A percentile compares a stretch with the other conserved stretches of the same genome.
These are phyloP conservation scores for Astyanax mexicanus DNA, from an alignment of 2,797 vertebrate genomes.

Conservation along the genomic window DNA sequence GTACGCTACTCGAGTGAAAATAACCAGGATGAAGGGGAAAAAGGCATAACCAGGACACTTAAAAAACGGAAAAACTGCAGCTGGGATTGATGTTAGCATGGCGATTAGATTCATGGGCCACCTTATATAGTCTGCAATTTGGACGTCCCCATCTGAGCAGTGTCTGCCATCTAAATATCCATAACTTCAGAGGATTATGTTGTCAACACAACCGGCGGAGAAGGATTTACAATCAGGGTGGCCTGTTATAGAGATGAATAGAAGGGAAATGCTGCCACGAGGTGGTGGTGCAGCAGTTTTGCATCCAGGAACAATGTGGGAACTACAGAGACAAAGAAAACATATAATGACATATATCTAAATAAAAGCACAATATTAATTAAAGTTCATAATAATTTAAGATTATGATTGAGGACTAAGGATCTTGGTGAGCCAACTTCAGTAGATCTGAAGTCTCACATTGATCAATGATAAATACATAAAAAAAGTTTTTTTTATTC, in stretches of 20 bases:
- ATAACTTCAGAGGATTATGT: slow-evolving; percentile 58
- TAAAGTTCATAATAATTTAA: too few species aligned
- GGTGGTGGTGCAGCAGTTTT: slow-evolving; percentile 28
- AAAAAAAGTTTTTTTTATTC: too few species aligned
- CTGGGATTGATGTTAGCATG: slow-evolving; percentile 35
- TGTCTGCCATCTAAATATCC: slow-evolving; percentile 56
- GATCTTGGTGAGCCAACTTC: too few species aligned
- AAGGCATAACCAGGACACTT: slow-evolving; percentile 13
- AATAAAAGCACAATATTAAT: too few species aligned
- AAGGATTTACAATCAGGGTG: slow-evolving; percentile 31
- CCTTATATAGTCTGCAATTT: slow-evolving; percentile 42
- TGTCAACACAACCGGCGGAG: slow-evolving; percentile 56
- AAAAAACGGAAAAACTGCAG: slow-evolving; percentile 9
- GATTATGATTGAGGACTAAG: too few species aligned
- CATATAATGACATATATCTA: too few species aligned
- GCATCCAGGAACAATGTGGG: not conserved
- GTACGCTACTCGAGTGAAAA: slow-evolving; percentile 23
- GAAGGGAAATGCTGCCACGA: slow-evolving; percentile 52
- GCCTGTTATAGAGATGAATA: not conserved
- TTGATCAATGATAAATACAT: too few species aligned
- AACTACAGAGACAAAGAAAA: not conserved
- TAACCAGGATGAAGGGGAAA: slow-evolving; percentile 16
- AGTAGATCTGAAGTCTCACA: too few species aligned
- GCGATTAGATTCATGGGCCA: slow-evolving; percentile 30
- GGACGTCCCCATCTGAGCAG: slow-evolving; percentile 47